These are phyloP conservation scores for Trilocha varians DNA, from an alignment of 2,888 invertebrate genomes.

Conservation along the genomic window DNA sequence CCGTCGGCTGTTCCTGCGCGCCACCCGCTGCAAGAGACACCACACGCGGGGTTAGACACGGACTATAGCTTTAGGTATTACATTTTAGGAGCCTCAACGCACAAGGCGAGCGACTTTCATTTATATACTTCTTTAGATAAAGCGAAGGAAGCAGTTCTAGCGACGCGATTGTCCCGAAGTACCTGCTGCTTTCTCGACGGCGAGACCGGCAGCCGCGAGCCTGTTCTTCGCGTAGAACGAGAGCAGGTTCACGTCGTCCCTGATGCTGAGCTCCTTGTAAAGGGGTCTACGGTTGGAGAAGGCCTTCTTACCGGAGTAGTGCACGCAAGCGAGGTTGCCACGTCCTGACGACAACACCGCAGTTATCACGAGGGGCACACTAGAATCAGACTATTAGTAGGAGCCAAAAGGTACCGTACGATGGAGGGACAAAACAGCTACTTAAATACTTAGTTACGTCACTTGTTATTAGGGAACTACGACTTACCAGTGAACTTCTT, in stretches of 20 bases:
- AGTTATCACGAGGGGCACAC: constrained; percentile 56
- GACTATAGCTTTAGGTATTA: constrained; percentile 47
- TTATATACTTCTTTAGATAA: constrained; percentile 49
- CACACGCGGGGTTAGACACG: constrained; percentile 71
- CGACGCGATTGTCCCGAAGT: constrained; percentile 43
- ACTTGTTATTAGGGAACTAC: constrained; percentile 15
- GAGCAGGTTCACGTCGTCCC: constrained; percentile 88
- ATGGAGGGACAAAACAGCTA: constrained; percentile 14
- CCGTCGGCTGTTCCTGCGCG: constrained; percentile 71
- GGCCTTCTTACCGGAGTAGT: constrained; percentile 86
- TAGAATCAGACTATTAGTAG: constrained; percentile 52
- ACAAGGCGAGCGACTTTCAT: constrained; percentile 34
- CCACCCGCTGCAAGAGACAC: constrained; percentile 73
- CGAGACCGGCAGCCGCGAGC: constrained; percentile 75
- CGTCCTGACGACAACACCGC: constrained; percentile 76
- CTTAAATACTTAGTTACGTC: constrained; percentile 10
- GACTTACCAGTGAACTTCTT: constrained; percentile 77
- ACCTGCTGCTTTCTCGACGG: constrained; percentile 68
- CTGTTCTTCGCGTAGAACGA: constrained; percentile 90
- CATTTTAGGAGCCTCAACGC: constrained; percentile 35
- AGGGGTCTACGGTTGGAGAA: constrained; percentile 83
- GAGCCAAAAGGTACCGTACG: constrained; percentile 24
- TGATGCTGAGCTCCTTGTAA: constrained; percentile 82
- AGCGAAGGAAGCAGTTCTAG: constrained; percentile 62
- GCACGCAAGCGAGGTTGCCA: constrained; percentile 87